Percentiles rank a stretch among this genome's conserved stretches.
Evolutionary conservation across 2,888 invertebrate species (phyloP).

Genomic region (Caenorhabditis afra): DNA sequence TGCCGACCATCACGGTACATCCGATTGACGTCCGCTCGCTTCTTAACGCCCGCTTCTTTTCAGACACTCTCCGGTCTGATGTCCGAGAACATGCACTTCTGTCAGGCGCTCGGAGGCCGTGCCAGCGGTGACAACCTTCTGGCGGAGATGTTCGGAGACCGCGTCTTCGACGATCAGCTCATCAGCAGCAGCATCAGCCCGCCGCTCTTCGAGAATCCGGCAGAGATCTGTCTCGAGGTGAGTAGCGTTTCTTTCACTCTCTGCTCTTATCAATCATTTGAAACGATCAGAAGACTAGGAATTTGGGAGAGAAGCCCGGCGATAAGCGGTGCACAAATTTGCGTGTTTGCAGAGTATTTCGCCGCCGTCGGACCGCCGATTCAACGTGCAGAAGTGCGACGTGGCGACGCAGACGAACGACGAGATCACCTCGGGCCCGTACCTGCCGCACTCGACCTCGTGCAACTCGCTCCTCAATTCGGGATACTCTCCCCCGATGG

Average conservation of each 20-base stretch:
- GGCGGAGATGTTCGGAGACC: slow-evolving; percentile 78
- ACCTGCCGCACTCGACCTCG: slow-evolving; percentile 56
- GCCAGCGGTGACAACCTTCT: slow-evolving; percentile 76
- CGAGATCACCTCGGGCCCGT: slow-evolving; percentile 36
- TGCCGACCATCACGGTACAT: slow-evolving; percentile 78
- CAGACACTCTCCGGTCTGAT: slow-evolving; percentile 79
- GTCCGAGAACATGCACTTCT: slow-evolving; percentile 80
- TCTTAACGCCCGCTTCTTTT: slow-evolving; percentile 15
- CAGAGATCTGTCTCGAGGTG: slow-evolving; percentile 75
- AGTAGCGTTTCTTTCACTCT: slow-evolving; percentile 12
- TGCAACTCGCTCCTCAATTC: slow-evolving; percentile 62
- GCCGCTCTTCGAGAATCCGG: slow-evolving; percentile 77
- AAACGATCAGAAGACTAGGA: neutral
- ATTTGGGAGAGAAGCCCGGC: neutral
- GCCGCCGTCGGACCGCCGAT: slow-evolving; percentile 54
- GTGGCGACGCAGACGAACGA: slow-evolving; percentile 63
- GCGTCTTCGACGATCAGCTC: slow-evolving; percentile 65
- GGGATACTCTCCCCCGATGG: slow-evolving; percentile 64
- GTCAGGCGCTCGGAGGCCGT: slow-evolving; percentile 73
- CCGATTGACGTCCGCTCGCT: neutral
- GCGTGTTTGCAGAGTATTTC: slow-evolving; percentile 56
- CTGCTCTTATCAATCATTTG: neutral
- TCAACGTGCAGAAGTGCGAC: slow-evolving; percentile 41
- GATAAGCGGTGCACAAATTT: neutral
- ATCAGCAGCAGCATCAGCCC: slow-evolving; percentile 70